phyloP scores from a whole-genome alignment of 2,113 vertebrate genomes.

The Neomonachus schauinslandi region DNA sequence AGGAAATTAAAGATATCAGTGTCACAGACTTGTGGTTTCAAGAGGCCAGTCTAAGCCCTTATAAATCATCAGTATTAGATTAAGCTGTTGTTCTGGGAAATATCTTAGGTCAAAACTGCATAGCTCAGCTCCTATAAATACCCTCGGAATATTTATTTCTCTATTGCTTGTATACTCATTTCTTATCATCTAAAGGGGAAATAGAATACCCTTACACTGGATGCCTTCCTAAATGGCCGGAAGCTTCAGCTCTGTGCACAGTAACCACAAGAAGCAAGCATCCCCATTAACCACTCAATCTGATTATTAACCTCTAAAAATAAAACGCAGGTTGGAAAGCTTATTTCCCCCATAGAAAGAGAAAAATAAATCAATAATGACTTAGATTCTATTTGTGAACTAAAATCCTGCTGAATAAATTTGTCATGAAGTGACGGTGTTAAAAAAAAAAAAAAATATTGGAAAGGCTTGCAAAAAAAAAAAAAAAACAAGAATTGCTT shows the following conservation, averaged over 20 bases:
- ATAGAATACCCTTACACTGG: background rate
- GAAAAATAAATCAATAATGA: conserved; percentile 74
- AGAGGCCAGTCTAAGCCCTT: conserved; percentile 50
- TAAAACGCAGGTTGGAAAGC: conserved; percentile 66
- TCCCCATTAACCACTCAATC: conserved; percentile 56
- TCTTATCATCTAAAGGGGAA: conserved; percentile 66
- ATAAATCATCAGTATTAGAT: conserved; percentile 58
- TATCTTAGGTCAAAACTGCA: conserved; percentile 67
- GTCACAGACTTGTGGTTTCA: conserved; percentile 62
- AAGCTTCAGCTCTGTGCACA: conserved; percentile 24
- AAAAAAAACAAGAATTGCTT: conserved; percentile 13
- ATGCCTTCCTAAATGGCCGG: conserved; percentile 12
- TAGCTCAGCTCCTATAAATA: conserved; percentile 64
- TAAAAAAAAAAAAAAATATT: background rate
- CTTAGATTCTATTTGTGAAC: conserved; percentile 72
- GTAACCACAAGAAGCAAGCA: conserved; percentile 62
- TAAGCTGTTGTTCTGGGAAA: conserved; percentile 73
- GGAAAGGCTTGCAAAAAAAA: conserved; percentile 5
- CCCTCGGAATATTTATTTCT: conserved; percentile 61
- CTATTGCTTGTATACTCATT: background rate
- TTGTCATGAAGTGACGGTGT: conserved; percentile 56
- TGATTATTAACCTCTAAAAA: conserved; percentile 80
- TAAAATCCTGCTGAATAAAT: conserved; percentile 75
- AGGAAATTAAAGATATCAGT: conserved; percentile 75
- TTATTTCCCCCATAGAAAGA: conserved; percentile 71